phyloP scores from a whole-genome alignment of 2,888 invertebrate species.

The Lasioglossum malachurum region DNA sequence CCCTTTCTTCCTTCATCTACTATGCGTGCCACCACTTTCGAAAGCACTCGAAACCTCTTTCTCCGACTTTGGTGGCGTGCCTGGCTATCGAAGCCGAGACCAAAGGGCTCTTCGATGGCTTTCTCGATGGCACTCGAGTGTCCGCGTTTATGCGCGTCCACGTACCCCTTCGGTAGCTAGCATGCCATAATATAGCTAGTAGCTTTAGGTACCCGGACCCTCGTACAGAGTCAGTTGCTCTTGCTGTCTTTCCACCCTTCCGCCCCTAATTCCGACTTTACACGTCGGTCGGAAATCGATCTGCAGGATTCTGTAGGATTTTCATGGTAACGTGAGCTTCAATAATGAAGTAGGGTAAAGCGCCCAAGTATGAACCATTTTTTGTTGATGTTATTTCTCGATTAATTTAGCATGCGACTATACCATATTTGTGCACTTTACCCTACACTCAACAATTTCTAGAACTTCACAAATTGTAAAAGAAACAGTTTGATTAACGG shows the following conservation, averaged over 20 bases:
- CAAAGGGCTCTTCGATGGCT: conserved; percentile 37
- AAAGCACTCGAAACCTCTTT: conserved; percentile 43
- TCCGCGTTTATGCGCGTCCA: conserved; percentile 33
- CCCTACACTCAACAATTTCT: too few relatives aligned
- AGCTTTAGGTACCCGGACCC: background rate
- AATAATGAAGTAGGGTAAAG: too few relatives aligned
- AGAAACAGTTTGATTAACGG: too few relatives aligned
- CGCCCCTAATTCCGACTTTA: background rate
- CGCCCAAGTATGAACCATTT: too few relatives aligned
- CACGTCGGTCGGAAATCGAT: background rate
- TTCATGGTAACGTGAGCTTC: too few relatives aligned
- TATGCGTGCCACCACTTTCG: background rate
- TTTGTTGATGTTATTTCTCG: too few relatives aligned
- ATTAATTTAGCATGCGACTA: too few relatives aligned
- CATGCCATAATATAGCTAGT: background rate
- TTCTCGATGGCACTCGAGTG: conserved; percentile 26
- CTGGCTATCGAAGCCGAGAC: conserved; percentile 39
- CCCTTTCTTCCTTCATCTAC: background rate
- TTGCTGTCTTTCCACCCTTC: background rate
- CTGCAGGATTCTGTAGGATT: background rate
- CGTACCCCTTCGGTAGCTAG: conserved; percentile 9
- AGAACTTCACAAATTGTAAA: too few relatives aligned
- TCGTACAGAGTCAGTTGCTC: background rate
- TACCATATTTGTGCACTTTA: too few relatives aligned
- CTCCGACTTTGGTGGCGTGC: conserved; percentile 32